Evolutionary conservation across 2,113 vertebrate species (phyloP), one percentile per base, ranked within the genome.

Genomic region (Esox niger): DNA sequence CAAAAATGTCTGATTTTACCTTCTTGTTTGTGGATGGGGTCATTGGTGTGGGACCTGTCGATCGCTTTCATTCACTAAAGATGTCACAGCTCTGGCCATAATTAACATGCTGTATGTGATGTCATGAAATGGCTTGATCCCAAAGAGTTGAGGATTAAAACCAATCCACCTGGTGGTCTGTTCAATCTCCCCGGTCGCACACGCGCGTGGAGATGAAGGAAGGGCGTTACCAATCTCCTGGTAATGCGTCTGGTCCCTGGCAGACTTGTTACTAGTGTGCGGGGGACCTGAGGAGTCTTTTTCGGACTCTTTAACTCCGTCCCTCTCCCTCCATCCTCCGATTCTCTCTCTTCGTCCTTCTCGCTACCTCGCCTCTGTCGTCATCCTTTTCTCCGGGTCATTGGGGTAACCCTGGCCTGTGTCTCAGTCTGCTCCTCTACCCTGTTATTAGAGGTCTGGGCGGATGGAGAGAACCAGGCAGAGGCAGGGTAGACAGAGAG

Each of bases 361-460:
- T 47, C 52, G 35, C n/a, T 55, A 66, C 52, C 57, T 26, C 31
- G n/a, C n/a, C n/a, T 10, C 38, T 6, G 61, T 66, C 32, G 68
- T 60, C 38, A 33, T 27, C 55, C 15, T 9, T 60, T 30, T 6
- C 66, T 21, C 46, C 54, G 83, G 86, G 86, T 87, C 82, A 74
- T 84, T 72, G 82, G 71, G 80, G 86, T 84, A 87, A 87, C 81
- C 84, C 79, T 87, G 88, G 88, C 85, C 86, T 64, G 68, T 47
- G 82, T 79, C 75, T 78, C 33, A 23, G 72, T 85, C 71, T 13
- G 75, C 84, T 84, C 83, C 74, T 75, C 74, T 87, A 89, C 85
- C 85, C 88, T 89, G 81, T 84, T 84, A 88, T 89, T 88, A 86
- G 86, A 89, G 88, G 86, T 87, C 84, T 87, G 82, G 81, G 75